Base-by-base conservation (phyloP, 2,113 vertebrate species). In the Paracanthobrama guichenoti region DNA sequence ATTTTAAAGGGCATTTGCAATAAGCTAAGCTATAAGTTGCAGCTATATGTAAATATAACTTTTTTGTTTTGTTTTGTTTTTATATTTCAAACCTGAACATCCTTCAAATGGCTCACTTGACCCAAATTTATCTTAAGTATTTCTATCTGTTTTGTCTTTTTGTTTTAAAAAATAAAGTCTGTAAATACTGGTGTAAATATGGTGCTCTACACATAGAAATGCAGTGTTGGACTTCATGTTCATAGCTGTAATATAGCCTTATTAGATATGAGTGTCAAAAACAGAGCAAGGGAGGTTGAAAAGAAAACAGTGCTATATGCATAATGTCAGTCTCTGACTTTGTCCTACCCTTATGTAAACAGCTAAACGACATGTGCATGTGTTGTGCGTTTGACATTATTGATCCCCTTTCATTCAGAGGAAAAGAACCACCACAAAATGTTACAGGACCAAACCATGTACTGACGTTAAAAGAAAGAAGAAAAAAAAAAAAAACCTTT, bases 11-110 rank as follows among this genome's bases (percentile, higher is more conserved):
- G 96, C 96, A 97, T 96, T 97, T 96, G 97, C 96, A 98, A 98
- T 98, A 98, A 97, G 95, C 93, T 98, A 98, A 97, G 95, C 94
- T 97, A 95, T 93, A 94, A 94, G 95, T 97, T 96, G 97, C 96
- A 97, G 96, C 95, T 97, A 95, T 96, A 59, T 94, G 94, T 94
- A 94, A 95, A 96, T 95, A 94, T 91, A 89, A 73, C 39, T 39
- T 6, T 95, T 83, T 90, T 89, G 91, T 93, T 92, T 67, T 86
- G 55, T 89, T 88, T 86, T 80, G 18, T 83, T 85, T 83, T 79
- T 89, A 87, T 91, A 89, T 90, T 91, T 90, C 88, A 89, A 84
- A 89, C 82, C 85, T 93, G 93, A 94, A 93, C 91, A 95, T 94
- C 94, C 94, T 95, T 91, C 92, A 90, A 93, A 93, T 90, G 89